Conservation (phyloP, 1,140 invertebrate species). For the Chironomus striatipennis region DNA sequence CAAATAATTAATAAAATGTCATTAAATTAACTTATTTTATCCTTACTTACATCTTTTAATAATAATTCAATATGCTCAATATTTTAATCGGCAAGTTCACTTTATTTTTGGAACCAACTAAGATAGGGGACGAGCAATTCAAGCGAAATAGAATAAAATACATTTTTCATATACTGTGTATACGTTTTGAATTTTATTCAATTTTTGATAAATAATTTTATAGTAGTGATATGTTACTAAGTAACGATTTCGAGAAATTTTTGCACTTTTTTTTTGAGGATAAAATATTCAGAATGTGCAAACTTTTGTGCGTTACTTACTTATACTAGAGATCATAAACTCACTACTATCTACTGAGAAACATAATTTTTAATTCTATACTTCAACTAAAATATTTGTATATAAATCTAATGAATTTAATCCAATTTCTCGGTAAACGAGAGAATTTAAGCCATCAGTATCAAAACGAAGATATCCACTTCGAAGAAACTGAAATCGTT, state of each 20-base stretch:
- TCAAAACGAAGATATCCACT: slow-evolving; percentile 46
- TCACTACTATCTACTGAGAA: background rate
- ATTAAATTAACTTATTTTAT: too few species aligned
- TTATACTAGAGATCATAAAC: background rate
- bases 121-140: background rate
- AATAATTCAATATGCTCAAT: too few species aligned
- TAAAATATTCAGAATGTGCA: background rate
- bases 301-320: background rate
- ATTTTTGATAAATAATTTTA: background rate
- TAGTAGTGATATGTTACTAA: background rate
- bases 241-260: background rate
- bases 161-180: background rate
- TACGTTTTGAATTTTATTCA: background rate
- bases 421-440: slow-evolving; percentile 53
- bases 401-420: slow-evolving; percentile 47
- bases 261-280: background rate
- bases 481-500: slow-evolving; percentile 33
- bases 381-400: slow-evolving; percentile 50
- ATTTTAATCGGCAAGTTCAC: too few species aligned
- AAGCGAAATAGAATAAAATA: background rate
- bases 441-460: slow-evolving; percentile 60
- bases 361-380: slow-evolving; percentile 27
- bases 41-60: too few species aligned
- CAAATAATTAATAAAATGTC: too few species aligned
- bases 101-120: too few species aligned